Evolutionary conservation across 2,797 vertebrate species (phyloP).

Genomic region (Hippopotamyrus pictus): DNA sequence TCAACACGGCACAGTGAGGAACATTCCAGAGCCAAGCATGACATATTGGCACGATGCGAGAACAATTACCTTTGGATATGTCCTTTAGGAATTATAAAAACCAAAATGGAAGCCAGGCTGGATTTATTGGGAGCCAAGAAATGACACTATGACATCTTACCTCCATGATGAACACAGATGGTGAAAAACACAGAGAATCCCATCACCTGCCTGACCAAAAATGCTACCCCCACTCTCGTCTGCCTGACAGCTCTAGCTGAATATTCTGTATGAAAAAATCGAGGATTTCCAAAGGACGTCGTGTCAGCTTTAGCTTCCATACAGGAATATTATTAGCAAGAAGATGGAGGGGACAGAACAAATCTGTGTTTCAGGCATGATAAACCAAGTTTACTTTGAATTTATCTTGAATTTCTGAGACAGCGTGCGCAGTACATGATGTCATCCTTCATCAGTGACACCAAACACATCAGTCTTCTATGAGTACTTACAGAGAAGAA

Average conservation of each 20-base stretch:
- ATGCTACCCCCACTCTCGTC: neutral
- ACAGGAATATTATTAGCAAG: neutral
- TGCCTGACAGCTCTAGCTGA: neutral
- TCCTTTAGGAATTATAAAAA: neutral
- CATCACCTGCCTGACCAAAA: neutral
- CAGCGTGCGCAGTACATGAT: neutral
- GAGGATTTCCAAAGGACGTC: neutral
- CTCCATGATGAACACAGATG: neutral
- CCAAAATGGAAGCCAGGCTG: neutral
- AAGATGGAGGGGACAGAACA: neutral
- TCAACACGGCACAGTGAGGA: neutral
- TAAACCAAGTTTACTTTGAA: neutral
- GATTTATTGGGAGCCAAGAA: neutral
- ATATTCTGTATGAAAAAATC: neutral
- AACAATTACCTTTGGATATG: neutral
- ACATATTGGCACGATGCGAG: neutral
- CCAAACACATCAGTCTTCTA: neutral
- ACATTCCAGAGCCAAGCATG: neutral
- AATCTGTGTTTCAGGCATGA: neutral
- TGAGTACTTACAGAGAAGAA: neutral
- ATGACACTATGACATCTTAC: neutral
- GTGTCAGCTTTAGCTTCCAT: neutral
- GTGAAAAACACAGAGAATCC: neutral
- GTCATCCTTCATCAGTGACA: neutral
- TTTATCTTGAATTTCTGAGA: slow-evolving; percentile 12